Percentiles rank a stretch among this genome's conserved stretches.
Conservation (phyloP, 1,140 invertebrate species). For the Armadillidium nasatum region DNA sequence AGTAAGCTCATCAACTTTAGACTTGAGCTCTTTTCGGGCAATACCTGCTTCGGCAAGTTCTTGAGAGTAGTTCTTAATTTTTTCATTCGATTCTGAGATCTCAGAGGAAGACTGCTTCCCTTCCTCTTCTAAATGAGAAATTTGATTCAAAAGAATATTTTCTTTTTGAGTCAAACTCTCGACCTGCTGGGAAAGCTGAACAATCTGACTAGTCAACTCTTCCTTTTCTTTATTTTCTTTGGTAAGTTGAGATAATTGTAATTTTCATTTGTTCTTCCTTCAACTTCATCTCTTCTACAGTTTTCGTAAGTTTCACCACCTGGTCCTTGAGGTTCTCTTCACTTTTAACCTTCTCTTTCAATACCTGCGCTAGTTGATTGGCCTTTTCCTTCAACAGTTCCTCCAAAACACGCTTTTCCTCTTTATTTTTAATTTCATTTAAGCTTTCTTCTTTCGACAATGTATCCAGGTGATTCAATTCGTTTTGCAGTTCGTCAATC, state of each 20-base stretch:
- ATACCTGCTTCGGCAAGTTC: not conserved
- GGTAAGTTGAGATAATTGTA: not conserved
- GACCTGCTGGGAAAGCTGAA: not conserved
- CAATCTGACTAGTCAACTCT: not conserved
- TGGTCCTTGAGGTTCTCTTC: too few species aligned
- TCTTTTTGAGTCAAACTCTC: not conserved
- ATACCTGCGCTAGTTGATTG: too few species aligned
- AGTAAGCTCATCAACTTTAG: not conserved
- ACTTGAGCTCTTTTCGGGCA: not conserved
- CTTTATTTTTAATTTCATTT: not conserved
- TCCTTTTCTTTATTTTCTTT: not conserved
- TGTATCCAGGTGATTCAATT: not conserved
- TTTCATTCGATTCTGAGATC: too few species aligned
- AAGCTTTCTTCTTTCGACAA: not conserved
- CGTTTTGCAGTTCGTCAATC: not conserved
- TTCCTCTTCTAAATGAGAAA: not conserved
- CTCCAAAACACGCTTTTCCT: too few species aligned
- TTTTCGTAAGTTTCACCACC: too few species aligned
- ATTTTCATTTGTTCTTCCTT: too few species aligned
- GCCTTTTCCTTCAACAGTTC: too few species aligned
- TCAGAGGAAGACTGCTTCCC: too few species aligned
- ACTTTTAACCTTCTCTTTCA: too few species aligned
- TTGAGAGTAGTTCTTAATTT: too few species aligned
- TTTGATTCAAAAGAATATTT: not conserved
- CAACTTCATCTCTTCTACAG: too few species aligned